Evolutionary conservation across 53 echinoderm and acorn worm genomes (phyloP), one percentile per base, ranked within the genome.

Genomic region (Henricia sp.): DNA sequence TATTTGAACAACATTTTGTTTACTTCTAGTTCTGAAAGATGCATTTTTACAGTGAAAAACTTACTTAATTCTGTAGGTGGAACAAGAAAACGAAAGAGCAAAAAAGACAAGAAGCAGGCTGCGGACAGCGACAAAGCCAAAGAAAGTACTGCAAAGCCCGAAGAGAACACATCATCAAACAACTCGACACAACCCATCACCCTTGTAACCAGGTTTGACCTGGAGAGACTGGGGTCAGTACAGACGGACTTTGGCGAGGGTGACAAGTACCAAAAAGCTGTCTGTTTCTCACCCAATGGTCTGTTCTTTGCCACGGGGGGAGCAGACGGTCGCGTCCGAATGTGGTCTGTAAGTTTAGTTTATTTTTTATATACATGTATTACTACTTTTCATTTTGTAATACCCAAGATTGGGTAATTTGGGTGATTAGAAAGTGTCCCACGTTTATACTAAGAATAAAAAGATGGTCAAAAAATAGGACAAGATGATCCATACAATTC

Each of bases 261-360:
- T 3, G 96, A 93, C 19, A 89, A 91, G 13, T 94, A 94, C 34
- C 96, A 96, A 82, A 96, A 96, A 52, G 85, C 89, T 38, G 93
- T 96, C 1, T 93, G 96, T 67, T 96, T 94, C 74, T 74, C 90
- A 23, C 96, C 96, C 1, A 89, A 96, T 52, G 93, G 93, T 8
- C 77, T 91, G 71, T 93, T 94, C 43, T 84, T 96, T 87, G 82
- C 90, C 0, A 89, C 96, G 0, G 93, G 91, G 0, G 96, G 93
- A 3, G 91, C 88, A 2, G 96, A 96, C 46, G 96, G 96, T 17
- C 90, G 91, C 48, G 57, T 96, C 43, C 83, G 96, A 37, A 82
- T 92, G 69, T 96, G 96, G 96, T 72, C 87, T 72, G 96, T 96
- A 74, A 92, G 92, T 85, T n/a, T n/a, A n/a, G n/a, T n/a, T n/a